Conservation (phyloP, 2,113 vertebrate genomes). For the Poecilia latipinna region DNA sequence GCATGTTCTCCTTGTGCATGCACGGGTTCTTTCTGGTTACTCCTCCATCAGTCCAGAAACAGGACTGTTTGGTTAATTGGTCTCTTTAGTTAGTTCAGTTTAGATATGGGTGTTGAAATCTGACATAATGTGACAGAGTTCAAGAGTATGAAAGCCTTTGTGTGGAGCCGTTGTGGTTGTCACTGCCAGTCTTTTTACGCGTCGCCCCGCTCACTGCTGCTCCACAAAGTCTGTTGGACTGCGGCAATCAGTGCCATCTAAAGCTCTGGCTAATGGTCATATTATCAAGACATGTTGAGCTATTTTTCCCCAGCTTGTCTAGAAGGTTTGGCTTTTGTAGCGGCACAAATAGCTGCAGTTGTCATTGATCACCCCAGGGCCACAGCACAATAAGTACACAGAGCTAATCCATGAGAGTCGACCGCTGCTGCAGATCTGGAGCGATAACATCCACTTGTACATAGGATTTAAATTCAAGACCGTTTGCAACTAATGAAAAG, state of each 20-base stretch:
- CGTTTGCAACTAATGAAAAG: slow-evolving; percentile 63
- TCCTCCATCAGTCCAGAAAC: neutral
- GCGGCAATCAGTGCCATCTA: slow-evolving; percentile 58
- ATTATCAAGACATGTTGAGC: slow-evolving; percentile 53
- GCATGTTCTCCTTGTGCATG: neutral
- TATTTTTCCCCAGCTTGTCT: slow-evolving; percentile 51
- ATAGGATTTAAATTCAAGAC: slow-evolving; percentile 50
- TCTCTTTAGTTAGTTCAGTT: neutral
- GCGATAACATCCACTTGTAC: slow-evolving; percentile 52
- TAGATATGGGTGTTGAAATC: neutral
- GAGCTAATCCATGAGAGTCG: slow-evolving; percentile 52
- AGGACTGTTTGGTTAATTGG: neutral
- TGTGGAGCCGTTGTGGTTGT: neutral
- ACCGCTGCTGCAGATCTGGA: slow-evolving; percentile 51
- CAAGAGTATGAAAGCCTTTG: neutral
- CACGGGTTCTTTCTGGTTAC: neutral
- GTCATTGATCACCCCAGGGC: slow-evolving; percentile 60
- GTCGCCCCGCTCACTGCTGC: slow-evolving; percentile 30
- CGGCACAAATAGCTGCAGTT: slow-evolving; percentile 65
- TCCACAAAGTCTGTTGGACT: slow-evolving; percentile 22
- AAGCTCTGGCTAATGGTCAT: slow-evolving; percentile 64
- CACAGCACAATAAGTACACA: slow-evolving; percentile 41
- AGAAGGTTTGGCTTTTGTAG: slow-evolving; percentile 68
- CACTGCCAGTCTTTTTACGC: slow-evolving; percentile 42
- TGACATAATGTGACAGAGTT: neutral